Evolutionary conservation across 2,888 invertebrate species (phyloP), one percentile per base, ranked within the genome.

Genomic region (Trypoxylon attenuatum): DNA sequence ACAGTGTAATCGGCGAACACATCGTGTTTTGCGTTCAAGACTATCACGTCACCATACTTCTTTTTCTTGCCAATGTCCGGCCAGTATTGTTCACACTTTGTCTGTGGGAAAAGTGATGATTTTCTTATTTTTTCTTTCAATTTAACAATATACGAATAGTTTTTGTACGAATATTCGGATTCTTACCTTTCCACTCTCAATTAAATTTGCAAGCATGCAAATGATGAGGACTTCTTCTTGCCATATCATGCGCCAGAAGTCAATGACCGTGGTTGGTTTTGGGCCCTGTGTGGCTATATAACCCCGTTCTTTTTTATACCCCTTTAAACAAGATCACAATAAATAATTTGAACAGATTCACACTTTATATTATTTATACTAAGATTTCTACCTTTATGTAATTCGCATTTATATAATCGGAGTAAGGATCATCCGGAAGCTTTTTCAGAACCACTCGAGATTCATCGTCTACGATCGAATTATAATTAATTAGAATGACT

Each of bases 391-490:
- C 89, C 60, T 87, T 85, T 46, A 89, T 87, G 66, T 87, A 89
- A 80, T 87, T 89, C 0, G 90, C 90, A 78, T 90, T 90, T 10
- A 90, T 90, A 69, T 89, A 89, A 77, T 89, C 89, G 0, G 88
- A 88, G 67, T 80, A 80, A 16, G 80, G 83, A 76, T 84, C 88
- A 49, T 80, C 85, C 50, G 80, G 74, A 52, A 87, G 76, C 79
- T 83, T 87, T 57, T 83, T 78, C 64, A 88, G 71, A 65, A 82
- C 78, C 2, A 90, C 90, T 69, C 90, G 82, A 2, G 88, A 87
- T 55, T 89, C 88, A 66, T 90, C 89, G 81, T 89, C 89, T 89
- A 67, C 13, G 51, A 18, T 18, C 15, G 21, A 5, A 8, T 18
- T 19, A 22, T 15, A 5, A 19, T 39, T 22, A 10, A 50, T 8